Evolutionary conservation across 2,113 vertebrate species (phyloP).

Genomic region (Gopherus evgoodei): DNA sequence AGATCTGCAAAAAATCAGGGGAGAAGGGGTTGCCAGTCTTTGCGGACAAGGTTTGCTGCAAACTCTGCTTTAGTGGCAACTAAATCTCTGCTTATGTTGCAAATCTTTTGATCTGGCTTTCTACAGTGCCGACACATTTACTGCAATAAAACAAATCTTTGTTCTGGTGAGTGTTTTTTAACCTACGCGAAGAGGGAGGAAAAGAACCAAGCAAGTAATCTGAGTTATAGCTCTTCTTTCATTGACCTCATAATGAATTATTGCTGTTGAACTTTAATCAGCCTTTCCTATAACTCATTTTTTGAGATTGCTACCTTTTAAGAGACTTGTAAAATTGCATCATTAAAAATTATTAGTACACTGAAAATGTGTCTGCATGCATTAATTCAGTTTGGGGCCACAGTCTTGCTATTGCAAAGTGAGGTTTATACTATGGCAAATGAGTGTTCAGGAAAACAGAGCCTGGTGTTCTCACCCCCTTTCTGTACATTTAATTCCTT

Average conservation of each 20-base stretch:
- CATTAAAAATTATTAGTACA: slow-evolving; percentile 38
- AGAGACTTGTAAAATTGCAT: slow-evolving; percentile 18
- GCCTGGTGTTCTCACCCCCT: background rate
- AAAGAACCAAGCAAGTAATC: background rate
- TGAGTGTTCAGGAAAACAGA: slow-evolving; percentile 2
- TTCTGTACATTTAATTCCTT: background rate
- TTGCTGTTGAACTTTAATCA: slow-evolving; percentile 25
- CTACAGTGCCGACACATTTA: background rate
- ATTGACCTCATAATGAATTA: slow-evolving; percentile 55
- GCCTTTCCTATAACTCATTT: background rate
- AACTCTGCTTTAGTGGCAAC: slow-evolving; percentile 13
- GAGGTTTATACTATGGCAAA: slow-evolving; percentile 5
- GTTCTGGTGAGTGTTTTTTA: background rate
- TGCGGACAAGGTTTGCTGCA: slow-evolving; percentile 18
- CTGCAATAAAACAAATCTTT: background rate
- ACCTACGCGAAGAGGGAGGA: background rate
- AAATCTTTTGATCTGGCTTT: slow-evolving; percentile 6
- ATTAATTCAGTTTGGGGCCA: slow-evolving; percentile 32
- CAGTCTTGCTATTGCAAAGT: background rate
- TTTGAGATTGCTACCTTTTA: background rate
- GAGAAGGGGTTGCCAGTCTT: background rate
- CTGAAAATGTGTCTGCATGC: background rate
- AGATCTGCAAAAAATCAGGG: background rate
- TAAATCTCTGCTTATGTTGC: background rate
- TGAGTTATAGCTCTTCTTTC: slow-evolving; percentile 21